A percentile compares a stretch with the other conserved stretches of the same genome.
phyloP scores from a whole-genome alignment of 2,113 vertebrate genomes.

The Apodemus sylvaticus region DNA sequence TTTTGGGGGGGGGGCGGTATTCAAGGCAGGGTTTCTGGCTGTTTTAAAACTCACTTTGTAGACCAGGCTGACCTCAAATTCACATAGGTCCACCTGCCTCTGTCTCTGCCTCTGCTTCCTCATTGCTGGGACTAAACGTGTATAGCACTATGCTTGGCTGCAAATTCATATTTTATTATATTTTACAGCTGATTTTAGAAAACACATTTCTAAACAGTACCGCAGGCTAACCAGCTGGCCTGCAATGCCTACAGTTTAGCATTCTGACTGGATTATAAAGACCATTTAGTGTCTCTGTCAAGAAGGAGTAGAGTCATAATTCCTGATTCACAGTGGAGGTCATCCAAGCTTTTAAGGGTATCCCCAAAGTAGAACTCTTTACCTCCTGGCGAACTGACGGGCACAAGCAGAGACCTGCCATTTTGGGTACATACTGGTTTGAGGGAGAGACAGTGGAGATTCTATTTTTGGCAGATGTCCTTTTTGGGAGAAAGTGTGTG shows the following conservation, averaged over 20 bases:
- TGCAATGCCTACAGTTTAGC: not conserved
- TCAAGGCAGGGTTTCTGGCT: not conserved
- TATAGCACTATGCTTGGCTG: not conserved
- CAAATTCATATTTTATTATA: not conserved
- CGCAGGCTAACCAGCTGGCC: not conserved
- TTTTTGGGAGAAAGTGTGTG: not conserved
- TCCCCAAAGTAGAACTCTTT: not conserved
- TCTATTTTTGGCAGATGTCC: not conserved
- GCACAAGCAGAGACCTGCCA: not conserved
- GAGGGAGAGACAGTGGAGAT: not conserved
- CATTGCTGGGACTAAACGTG: not conserved
- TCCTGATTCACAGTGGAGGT: not conserved
- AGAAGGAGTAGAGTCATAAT: not conserved
- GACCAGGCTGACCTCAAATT: not conserved
- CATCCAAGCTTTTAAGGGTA: not conserved
- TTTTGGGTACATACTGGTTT: not conserved
- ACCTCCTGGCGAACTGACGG: not conserved
- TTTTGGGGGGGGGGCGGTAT: too few relatives aligned
- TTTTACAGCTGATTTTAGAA: conserved; percentile 31
- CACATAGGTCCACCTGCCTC: not conserved
- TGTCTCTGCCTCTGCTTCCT: not conserved
- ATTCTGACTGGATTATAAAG: conserved; percentile 8
- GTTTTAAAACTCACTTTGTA: not conserved
- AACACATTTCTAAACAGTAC: not conserved
- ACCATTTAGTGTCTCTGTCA: not conserved